A percentile compares a stretch with the other conserved stretches of the same genome.
Evolutionary conservation across 2,888 invertebrate species (phyloP).

Genomic region (Cheilosia vernalis): DNA sequence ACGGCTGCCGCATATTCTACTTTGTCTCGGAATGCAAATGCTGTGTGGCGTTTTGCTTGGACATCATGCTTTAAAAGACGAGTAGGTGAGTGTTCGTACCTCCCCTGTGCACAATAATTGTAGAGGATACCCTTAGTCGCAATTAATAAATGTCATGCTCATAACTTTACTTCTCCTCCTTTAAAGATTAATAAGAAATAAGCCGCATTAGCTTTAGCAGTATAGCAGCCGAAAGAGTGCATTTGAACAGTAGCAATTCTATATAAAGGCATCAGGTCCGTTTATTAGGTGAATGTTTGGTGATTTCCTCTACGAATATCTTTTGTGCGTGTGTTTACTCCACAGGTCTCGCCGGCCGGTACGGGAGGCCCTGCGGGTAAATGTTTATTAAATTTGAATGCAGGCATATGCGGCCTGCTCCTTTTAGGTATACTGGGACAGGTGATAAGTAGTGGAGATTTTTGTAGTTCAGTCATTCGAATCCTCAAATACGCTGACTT

Average conservation of each 20-base stretch:
- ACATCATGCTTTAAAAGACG: conserved; percentile 43
- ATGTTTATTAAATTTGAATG: conserved; percentile 13
- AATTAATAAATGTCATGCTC: conserved; percentile 71
- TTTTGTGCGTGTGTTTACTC: background rate
- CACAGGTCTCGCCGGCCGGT: background rate
- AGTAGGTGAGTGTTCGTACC: conserved; percentile 67
- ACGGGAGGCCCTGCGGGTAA: background rate
- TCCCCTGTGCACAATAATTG: conserved; percentile 61
- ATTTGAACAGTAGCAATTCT: conserved; percentile 21
- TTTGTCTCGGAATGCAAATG: conserved; percentile 46
- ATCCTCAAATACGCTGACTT: too few relatives aligned
- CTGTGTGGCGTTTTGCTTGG: conserved; percentile 63
- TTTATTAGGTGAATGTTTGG: conserved; percentile 33
- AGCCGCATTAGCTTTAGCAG: conserved; percentile 27
- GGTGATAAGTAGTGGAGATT: conserved; percentile 14
- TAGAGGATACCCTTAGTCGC: conserved; percentile 56
- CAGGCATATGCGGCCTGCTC: background rate
- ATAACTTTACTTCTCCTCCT: conserved; percentile 57
- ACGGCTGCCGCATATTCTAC: conserved; percentile 40
- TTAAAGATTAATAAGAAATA: conserved; percentile 57
- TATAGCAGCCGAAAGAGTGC: conserved; percentile 9
- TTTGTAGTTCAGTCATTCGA: background rate
- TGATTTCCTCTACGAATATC: background rate
- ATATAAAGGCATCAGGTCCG: conserved; percentile 26
- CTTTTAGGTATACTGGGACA: background rate